Conservation (phyloP, 2,797 vertebrate species). For the Scolopax rusticola region DNA sequence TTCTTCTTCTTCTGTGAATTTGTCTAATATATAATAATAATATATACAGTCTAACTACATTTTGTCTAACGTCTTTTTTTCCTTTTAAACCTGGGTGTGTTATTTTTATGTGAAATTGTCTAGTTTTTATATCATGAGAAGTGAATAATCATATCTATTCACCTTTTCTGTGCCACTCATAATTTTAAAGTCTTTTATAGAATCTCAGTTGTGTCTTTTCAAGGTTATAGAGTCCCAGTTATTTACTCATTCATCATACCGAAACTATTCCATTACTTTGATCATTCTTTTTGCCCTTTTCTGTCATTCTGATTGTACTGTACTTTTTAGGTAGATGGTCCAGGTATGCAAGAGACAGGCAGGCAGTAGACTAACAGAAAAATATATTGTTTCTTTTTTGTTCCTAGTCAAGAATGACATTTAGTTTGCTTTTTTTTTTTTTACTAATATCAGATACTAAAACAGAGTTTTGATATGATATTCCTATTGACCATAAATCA, state of each 20-base stretch:
- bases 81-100: neutral
- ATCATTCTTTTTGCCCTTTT: slow-evolving; percentile 4
- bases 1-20: neutral
- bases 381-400: neutral
- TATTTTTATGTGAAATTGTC: neutral
- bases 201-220: slow-evolving; percentile 10
- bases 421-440: neutral
- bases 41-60: neutral
- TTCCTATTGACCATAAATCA: neutral
- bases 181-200: neutral
- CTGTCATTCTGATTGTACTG: neutral
- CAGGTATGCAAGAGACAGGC: neutral
- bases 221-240: slow-evolving; percentile 13
- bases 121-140: neutral
- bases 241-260: slow-evolving; percentile 32
- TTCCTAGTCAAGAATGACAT: neutral
- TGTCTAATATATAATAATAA: neutral
- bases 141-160: neutral
- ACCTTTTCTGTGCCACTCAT: neutral
- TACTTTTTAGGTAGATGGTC: neutral
- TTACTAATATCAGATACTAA: neutral
- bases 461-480: neutral
- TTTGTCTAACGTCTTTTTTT: neutral
- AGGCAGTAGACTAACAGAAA: neutral
- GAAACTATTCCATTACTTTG: neutral